phyloP scores from a whole-genome alignment of 2,113 vertebrate genomes.

The Uria lomvia region DNA sequence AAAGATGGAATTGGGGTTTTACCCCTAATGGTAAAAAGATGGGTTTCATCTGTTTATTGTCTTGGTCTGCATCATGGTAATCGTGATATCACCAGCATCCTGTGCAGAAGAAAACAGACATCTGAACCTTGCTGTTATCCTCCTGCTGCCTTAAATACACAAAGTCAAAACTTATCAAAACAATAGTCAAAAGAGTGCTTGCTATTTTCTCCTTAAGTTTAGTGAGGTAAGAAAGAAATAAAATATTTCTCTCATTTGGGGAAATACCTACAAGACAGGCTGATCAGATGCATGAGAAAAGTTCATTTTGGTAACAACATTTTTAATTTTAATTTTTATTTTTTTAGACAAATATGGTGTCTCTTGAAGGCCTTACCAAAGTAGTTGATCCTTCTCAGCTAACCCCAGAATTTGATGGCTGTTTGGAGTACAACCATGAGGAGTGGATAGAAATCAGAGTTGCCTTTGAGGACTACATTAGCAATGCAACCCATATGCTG shows the following conservation, averaged over 20 bases:
- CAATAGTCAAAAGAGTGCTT: not conserved
- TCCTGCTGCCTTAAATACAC: not conserved
- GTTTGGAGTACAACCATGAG: slow-evolving; percentile 96
- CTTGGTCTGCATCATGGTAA: not conserved
- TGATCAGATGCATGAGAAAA: not conserved
- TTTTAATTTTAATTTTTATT: not conserved
- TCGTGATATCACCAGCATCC: not conserved
- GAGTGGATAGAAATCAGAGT: slow-evolving; percentile 96
- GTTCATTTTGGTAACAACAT: not conserved
- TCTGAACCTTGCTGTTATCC: not conserved
- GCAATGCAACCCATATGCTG: slow-evolving; percentile 88
- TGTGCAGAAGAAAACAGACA: not conserved
- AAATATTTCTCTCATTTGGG: not conserved
- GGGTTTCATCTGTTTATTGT: not conserved
- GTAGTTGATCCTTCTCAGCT: slow-evolving; percentile 97
- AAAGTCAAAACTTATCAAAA: not conserved
- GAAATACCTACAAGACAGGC: not conserved
- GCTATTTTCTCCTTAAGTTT: not conserved
- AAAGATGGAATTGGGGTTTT: not conserved
- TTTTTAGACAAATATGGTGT: slow-evolving; percentile 95
- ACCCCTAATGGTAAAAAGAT: not conserved
- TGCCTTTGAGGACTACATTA: slow-evolving; percentile 93
- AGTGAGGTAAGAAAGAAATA: not conserved
- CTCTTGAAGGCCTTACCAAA: slow-evolving; percentile 97
- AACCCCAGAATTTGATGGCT: slow-evolving; percentile 95